A percentile compares a stretch with the other conserved stretches of the same genome.
Conservation (phyloP, 2,113 vertebrate genomes). For the Calidris pygmaea region DNA sequence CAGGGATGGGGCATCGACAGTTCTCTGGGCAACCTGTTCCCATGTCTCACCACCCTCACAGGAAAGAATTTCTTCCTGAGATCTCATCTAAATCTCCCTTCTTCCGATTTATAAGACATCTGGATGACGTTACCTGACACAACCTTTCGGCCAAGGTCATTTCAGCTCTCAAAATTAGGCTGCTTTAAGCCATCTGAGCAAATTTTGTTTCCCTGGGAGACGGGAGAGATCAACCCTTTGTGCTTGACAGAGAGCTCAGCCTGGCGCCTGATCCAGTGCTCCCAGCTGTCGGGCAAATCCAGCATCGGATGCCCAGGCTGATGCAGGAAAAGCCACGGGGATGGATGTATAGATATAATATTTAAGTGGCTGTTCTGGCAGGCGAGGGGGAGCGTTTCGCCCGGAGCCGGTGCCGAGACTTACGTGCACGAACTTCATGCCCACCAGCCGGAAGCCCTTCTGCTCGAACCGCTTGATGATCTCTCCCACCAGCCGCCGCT, state of each 20-base stretch:
- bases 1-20: too few relatives aligned
- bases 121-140: accelerated
- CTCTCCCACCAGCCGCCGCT: conserved; percentile 83
- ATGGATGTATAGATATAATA: accelerated
- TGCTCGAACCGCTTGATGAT: conserved; percentile 84
- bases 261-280: accelerated
- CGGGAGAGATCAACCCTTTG: accelerated
- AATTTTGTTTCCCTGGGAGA: accelerated
- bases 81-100: too few relatives aligned
- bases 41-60: too few relatives aligned
- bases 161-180: accelerated
- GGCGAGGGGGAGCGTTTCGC: accelerated
- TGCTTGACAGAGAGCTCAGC: accelerated
- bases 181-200: accelerated
- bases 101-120: too few relatives aligned
- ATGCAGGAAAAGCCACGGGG: accelerated
- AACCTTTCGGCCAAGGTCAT: neutral
- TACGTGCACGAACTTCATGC: conserved; percentile 81
- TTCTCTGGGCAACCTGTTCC: too few relatives aligned
- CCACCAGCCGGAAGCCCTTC: conserved; percentile 84
- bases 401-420: neutral
- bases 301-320: accelerated
- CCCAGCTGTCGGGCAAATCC: accelerated
- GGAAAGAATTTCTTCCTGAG: too few relatives aligned
- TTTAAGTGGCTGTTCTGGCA: accelerated